A percentile compares a stretch with the other conserved stretches of the same genome.
phyloP scores from a whole-genome alignment of 2,797 vertebrate species.

The Acanthurus lineatus region DNA sequence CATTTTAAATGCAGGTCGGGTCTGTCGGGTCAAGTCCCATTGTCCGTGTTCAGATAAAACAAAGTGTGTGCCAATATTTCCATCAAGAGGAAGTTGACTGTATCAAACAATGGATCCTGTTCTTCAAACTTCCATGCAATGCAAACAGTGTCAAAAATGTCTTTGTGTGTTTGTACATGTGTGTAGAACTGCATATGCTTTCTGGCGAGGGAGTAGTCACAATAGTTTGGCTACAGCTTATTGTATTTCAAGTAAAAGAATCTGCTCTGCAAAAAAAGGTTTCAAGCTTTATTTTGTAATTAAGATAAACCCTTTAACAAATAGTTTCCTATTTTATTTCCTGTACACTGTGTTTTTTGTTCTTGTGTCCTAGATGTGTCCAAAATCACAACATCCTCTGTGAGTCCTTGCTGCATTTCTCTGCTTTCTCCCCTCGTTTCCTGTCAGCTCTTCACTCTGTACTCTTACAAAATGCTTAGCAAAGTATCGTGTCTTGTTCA shows the following conservation, averaged over 20 bases:
- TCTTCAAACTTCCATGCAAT: slow-evolving; percentile 53
- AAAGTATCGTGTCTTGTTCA: neutral
- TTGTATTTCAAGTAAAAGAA: slow-evolving; percentile 8
- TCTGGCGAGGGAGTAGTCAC: slow-evolving; percentile 8
- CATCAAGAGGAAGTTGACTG: slow-evolving; percentile 63
- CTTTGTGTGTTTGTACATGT: slow-evolving; percentile 11
- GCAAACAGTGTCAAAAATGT: slow-evolving; percentile 34
- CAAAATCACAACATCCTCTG: no score
- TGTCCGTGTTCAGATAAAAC: slow-evolving; percentile 64
- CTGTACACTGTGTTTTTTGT: neutral
- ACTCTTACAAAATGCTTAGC: neutral
- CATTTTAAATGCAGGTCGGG: slow-evolving; percentile 50
- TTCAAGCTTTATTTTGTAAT: neutral
- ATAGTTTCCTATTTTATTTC: neutral
- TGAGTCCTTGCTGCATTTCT: slow-evolving; percentile 6
- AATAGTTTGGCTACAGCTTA: neutral
- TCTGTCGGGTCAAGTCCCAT: slow-evolving; percentile 47
- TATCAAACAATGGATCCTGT: slow-evolving; percentile 58
- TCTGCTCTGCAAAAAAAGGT: neutral
- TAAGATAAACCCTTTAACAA: neutral
- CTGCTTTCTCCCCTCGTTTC: slow-evolving; percentile 15
- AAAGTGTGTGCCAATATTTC: slow-evolving; percentile 44
- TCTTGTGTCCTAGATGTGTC: neutral
- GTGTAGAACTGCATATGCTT: slow-evolving; percentile 2
- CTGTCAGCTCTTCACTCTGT: slow-evolving; percentile 12